A percentile compares a stretch with the other conserved stretches of the same genome.
These are phyloP conservation scores for Syngnathus rostellatus DNA, from an alignment of 2,797 vertebrate genomes.

Conservation along the genomic window DNA sequence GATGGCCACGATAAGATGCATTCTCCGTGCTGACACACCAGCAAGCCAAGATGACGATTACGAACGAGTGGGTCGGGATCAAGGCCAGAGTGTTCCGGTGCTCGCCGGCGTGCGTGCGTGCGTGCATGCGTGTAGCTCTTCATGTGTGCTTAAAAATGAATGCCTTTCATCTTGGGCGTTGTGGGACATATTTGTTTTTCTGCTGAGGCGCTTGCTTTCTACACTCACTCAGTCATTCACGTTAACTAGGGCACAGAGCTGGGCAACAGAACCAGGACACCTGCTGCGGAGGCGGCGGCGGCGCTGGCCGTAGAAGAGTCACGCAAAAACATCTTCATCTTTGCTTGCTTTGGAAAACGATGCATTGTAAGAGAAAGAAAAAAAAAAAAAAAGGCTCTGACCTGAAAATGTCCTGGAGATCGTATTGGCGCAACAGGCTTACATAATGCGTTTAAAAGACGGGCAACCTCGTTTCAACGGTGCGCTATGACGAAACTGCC, in stretches of 20 bases:
- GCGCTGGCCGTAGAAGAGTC: background rate
- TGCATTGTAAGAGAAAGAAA: background rate
- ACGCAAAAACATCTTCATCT: too few relatives aligned
- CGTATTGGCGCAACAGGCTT: conserved; percentile 21
- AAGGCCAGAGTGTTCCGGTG: conserved; percentile 35
- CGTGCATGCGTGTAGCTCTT: conserved; percentile 11
- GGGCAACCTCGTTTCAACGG: conserved; percentile 21
- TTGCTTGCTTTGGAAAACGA: background rate
- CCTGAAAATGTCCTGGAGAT: conserved; percentile 3
- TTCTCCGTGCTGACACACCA: conserved; percentile 29
- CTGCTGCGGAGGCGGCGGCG: background rate
- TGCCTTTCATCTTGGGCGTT: conserved; percentile 29
- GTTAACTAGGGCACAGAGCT: conserved; percentile 42
- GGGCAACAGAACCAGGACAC: conserved; percentile 44
- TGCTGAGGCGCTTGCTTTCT: conserved; percentile 45
- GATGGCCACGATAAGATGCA: conserved; percentile 41
- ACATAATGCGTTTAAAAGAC: conserved; percentile 30
- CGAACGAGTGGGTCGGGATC: conserved; percentile 52
- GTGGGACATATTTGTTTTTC: conserved; percentile 33
- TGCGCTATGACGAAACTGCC: conserved; percentile 1
- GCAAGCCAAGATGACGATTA: conserved; percentile 41
- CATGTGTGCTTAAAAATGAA: conserved; percentile 15
- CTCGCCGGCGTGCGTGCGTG: too few relatives aligned
- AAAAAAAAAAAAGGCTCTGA: background rate
- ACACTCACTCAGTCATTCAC: conserved; percentile 37